Percentiles rank a stretch among this genome's conserved stretches.
phyloP scores from a whole-genome alignment of 2,888 invertebrate species.

The Napeogenes sylphis region DNA sequence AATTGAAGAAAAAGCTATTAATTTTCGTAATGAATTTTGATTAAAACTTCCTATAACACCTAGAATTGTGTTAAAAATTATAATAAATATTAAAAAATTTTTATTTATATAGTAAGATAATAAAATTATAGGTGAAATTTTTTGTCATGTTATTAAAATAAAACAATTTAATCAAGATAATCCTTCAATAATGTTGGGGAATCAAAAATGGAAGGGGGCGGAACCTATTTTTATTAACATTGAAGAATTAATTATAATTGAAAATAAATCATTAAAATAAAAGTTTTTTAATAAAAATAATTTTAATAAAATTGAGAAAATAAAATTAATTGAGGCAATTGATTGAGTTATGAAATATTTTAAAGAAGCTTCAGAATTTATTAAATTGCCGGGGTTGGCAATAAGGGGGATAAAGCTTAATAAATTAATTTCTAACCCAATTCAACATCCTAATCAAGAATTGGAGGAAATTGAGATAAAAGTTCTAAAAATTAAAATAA shows the following conservation, averaged over 20 bases:
- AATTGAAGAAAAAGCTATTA: conserved; percentile 80
- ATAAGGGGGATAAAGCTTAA: conserved; percentile 79
- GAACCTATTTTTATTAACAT: conserved; percentile 78
- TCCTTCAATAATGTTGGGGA: conserved; percentile 77
- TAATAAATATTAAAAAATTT: conserved; percentile 60
- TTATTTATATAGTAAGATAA: conserved; percentile 66
- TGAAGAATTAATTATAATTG: conserved; percentile 57
- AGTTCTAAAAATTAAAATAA: conserved; percentile 65
- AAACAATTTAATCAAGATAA: conserved; percentile 76
- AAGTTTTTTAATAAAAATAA: conserved; percentile 55
- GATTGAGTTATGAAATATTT: conserved; percentile 80
- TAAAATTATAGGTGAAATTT: conserved; percentile 79
- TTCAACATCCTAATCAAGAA: conserved; percentile 72
- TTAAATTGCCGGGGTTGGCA: conserved; percentile 66
- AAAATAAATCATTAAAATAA: conserved; percentile 42
- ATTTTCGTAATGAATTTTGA: conserved; percentile 76
- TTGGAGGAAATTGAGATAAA: conserved; percentile 55
- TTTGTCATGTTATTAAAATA: conserved; percentile 80
- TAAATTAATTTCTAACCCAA: conserved; percentile 81
- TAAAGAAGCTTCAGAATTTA: conserved; percentile 74
- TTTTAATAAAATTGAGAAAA: conserved; percentile 68
- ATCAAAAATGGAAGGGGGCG: conserved; percentile 79
- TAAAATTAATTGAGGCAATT: conserved; percentile 74
- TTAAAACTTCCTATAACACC: conserved; percentile 75
- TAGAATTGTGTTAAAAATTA: conserved; percentile 65